Evolutionary conservation across 2,888 invertebrate species (phyloP).

Genomic region (Habroteleia sp.): DNA sequence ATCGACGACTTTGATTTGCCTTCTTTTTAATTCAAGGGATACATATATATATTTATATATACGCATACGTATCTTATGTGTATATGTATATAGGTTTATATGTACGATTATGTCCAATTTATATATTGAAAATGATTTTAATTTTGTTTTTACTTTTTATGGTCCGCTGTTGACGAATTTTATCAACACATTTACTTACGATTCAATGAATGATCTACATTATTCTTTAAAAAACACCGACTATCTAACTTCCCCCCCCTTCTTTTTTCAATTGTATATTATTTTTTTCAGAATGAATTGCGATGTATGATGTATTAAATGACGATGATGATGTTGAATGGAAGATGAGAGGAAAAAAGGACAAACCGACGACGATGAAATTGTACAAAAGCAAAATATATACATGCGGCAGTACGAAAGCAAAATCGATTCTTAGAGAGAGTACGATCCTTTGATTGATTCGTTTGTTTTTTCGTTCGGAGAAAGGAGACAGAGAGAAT

Average conservation of each 20-base stretch:
- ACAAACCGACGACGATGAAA: slow-evolving; percentile 57
- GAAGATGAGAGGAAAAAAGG: slow-evolving; percentile 53
- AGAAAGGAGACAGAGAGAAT: slow-evolving; percentile 35
- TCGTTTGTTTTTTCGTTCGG: slow-evolving; percentile 37
- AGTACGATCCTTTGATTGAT: slow-evolving; percentile 48
- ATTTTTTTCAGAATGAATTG: slow-evolving; percentile 70
- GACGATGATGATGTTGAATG: slow-evolving; percentile 68
- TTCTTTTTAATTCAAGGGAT: slow-evolving; percentile 7
- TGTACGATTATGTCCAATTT: no score
- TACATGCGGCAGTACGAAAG: slow-evolving; percentile 63
- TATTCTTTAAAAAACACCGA: slow-evolving; percentile 31
- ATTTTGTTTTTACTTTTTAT: slow-evolving; percentile 56
- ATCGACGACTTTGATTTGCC: background rate
- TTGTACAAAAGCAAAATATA: slow-evolving; percentile 65
- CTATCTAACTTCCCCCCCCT: slow-evolving; percentile 28
- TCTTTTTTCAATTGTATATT: slow-evolving; percentile 71
- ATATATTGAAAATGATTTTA: no score
- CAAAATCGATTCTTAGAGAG: slow-evolving; percentile 50
- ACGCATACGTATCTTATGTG: no score
- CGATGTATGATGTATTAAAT: slow-evolving; percentile 71
- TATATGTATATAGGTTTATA: no score
- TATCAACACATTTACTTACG: slow-evolving; percentile 48
- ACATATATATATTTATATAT: no score
- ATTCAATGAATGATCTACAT: slow-evolving; percentile 48
- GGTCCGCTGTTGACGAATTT: slow-evolving; percentile 50